Conservation (phyloP, 2,888 invertebrate species). For the Uloborus plumipes region DNA sequence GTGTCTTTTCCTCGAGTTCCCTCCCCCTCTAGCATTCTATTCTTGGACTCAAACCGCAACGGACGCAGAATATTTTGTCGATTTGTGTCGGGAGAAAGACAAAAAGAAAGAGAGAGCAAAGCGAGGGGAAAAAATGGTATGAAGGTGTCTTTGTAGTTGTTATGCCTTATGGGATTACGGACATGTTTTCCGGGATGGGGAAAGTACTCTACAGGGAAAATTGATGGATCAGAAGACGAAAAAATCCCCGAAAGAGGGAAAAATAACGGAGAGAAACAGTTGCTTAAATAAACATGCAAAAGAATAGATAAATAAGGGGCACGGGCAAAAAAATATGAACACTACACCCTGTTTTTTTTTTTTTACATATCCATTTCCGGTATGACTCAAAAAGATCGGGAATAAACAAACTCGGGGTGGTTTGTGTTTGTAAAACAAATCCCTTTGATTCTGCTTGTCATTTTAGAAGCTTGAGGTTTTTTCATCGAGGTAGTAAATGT, state of each 20-base stretch:
- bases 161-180: conserved; percentile 62
- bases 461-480: conserved; percentile 13
- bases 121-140: neutral
- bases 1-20: conserved; percentile 3
- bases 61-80: conserved; percentile 18
- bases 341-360: conserved; percentile 20
- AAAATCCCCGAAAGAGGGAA: conserved; percentile 6
- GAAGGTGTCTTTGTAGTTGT: conserved; percentile 54
- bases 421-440: conserved; percentile 28
- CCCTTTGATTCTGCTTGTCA: conserved; percentile 35
- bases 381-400: neutral
- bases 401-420: conserved; percentile 24
- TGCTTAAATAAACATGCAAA: conserved; percentile 22
- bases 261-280: conserved; percentile 20
- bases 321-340: conserved; percentile 6
- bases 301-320: conserved; percentile 22
- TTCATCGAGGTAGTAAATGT: conserved; percentile 27
- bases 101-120: conserved; percentile 3
- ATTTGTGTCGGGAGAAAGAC: neutral
- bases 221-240: conserved; percentile 53
- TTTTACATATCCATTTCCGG: conserved; percentile 20
- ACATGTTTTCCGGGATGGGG: conserved; percentile 51
- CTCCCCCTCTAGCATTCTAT: conserved; percentile 11
- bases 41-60: conserved; percentile 42
- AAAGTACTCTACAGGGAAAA: conserved; percentile 53